Evolutionary conservation across 2,888 invertebrate species (phyloP), one percentile per base, ranked within the genome.

Genomic region (Belgica antarctica): DNA sequence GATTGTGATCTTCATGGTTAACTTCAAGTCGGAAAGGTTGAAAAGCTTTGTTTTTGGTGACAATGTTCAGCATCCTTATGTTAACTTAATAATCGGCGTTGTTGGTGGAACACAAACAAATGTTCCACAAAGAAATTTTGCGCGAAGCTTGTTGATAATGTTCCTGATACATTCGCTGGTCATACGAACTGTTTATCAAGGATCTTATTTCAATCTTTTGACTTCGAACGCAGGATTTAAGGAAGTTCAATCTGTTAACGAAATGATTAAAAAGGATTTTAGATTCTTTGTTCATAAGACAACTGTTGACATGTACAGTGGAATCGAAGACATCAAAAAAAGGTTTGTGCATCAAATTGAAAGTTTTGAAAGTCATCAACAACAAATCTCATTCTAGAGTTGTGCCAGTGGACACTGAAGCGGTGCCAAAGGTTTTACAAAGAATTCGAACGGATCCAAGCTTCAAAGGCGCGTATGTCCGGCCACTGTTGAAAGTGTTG

Each of bases 131-230:
- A 27, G 3, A n/a, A 66, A 46, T 47, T 66, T 66, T 17, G 46
- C 65, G 19, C n/a, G 65, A 27, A 47, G 15, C 27, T 17, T 66
- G 12, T 28, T 66, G 1, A 47, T 46, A 47, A 66, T 66, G 65
- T 47, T 66, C 8, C 17, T 66, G 17, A 25, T 66, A 8, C 47
- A 46, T 28, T 46, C 46, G 7, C 47, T 66, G 2, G 65, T 66
- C 10, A 66, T 66, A 10, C 22, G 65, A 47, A 25, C 47, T 2
- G 8, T 66, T 17, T 66, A 66, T 17, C 65, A 66, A 66, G 65
- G 41, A 12, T 46, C 47, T 8, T 46, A 47, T 17, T 66, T 25
- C 27, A 22, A 34, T 7, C 24, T 66, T 19, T 47, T 66, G 17
- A 41, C 46, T 15, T 46, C 46, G 19, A 66, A 46, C 24, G 46